phyloP scores from a whole-genome alignment of 30 jellyfish, hydroid and myxozoan species.

The Clytia hemisphaerica region DNA sequence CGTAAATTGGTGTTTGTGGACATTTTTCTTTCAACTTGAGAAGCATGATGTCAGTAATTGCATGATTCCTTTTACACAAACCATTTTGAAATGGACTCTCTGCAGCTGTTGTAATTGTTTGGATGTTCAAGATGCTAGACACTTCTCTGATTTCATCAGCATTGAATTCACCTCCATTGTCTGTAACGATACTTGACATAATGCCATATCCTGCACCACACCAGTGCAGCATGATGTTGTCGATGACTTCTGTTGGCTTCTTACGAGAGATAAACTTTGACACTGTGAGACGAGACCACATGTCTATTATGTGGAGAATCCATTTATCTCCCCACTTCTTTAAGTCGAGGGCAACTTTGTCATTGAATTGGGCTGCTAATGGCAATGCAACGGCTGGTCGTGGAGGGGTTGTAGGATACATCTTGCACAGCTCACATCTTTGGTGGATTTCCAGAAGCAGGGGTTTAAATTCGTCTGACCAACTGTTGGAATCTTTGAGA shows the following conservation, averaged over 20 bases:
- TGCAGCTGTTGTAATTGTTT: not conserved
- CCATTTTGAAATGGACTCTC: not conserved
- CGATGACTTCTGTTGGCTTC: not conserved
- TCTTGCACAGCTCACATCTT: too few relatives aligned
- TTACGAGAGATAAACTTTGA: not conserved
- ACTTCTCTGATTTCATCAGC: not conserved
- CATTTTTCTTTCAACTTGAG: not conserved
- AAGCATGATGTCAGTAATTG: too few relatives aligned
- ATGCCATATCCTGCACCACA: not conserved
- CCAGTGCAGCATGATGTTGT: not conserved
- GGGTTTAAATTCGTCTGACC: constrained; percentile 6
- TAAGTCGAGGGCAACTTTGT: constrained; percentile 15
- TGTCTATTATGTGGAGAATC: constrained; percentile 16
- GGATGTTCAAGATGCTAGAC: not conserved
- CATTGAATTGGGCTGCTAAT: constrained; percentile 9
- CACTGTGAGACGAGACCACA: constrained; percentile 15
- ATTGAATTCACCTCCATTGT: not conserved
- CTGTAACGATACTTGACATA: not conserved
- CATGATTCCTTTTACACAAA: not conserved
- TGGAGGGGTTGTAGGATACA: not conserved
- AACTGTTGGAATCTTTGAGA: not conserved
- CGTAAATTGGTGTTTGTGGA: not conserved
- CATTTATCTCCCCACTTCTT: not conserved
- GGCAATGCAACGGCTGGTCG: constrained; percentile 19
- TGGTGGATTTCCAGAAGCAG: not conserved